Evolutionary conservation across 2,113 vertebrate species (phyloP), one percentile per base, ranked within the genome.

Genomic region (Henicopernis longicauda): DNA sequence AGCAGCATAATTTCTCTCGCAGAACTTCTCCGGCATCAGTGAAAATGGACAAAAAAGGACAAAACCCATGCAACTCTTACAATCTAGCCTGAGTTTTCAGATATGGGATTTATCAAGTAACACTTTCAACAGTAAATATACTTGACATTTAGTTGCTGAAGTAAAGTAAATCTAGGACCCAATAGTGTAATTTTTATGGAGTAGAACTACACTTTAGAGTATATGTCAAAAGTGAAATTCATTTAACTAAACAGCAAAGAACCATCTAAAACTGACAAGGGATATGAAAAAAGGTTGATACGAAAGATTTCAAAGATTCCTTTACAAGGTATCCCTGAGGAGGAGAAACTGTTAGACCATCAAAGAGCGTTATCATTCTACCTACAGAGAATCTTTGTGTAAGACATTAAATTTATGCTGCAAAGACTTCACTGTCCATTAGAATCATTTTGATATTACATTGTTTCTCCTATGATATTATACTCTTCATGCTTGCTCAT

Each of bases 241-340:
- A 97, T 96, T 94, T 96, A 93, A 81, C 95, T 92, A 97, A 97
- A 95, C 80, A 87, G 87, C 94, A 93, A 87, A 86, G 59, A 96
- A 87, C 72, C 42, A 87, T 38, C 82, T 79, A 93, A 89, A 92
- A 73, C 81, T 90, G 92, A 89, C 77, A 97, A 84, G 79, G 45
- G 71, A 49, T 89, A 94, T 86, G 80, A 90, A 96, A 89, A 93
- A 87, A 70, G 45, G 58, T 50, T 92, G 90, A 87, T 81, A 49
- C 40, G 94, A 92, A 95, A 86, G 69, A 92, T 80, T 95, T 95
- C 77, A 82, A 79, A 95, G 82, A 93, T 71, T 80, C 52, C 34
- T 84, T 65, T 66, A 38, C 31, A 65, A 71, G 62, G 32, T 67
- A 21, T 82, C 82, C 73, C 85, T 42, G 50, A 92, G 72, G 84